phyloP scores from a whole-genome alignment of 2,797 vertebrate genomes.

The Notolepis coatsorum region DNA sequence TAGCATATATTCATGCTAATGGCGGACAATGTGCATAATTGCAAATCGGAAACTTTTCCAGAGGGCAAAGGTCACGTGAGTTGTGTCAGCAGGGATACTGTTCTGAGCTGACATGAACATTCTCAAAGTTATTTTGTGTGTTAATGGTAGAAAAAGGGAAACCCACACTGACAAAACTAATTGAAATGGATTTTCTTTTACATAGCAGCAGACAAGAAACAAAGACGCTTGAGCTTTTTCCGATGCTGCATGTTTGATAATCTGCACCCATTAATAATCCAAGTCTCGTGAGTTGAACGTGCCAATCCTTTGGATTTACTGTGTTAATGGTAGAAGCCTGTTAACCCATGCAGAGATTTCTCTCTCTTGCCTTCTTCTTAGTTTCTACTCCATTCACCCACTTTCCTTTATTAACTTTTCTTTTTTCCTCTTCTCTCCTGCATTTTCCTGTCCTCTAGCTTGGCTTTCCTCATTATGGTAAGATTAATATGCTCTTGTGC shows the following conservation, averaged over 20 bases:
- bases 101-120: slow-evolving; percentile 7
- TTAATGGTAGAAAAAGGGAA: background rate
- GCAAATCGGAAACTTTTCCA: too few relatives aligned
- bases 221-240: too few relatives aligned
- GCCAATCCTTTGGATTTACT: too few relatives aligned
- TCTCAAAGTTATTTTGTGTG: background rate
- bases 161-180: background rate
- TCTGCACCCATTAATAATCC: too few relatives aligned
- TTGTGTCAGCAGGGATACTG: slow-evolving; percentile 16
- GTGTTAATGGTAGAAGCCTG: too few relatives aligned
- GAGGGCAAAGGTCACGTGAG: slow-evolving; percentile 11
- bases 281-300: too few relatives aligned
- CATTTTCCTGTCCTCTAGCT: background rate
- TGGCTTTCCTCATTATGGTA: background rate
- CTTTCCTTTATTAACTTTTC: background rate
- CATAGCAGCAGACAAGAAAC: too few relatives aligned
- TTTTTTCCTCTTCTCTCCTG: background rate
- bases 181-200: too few relatives aligned
- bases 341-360: too few relatives aligned
- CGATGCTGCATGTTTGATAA: too few relatives aligned
- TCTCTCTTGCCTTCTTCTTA: too few relatives aligned
- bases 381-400: too few relatives aligned
- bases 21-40: slow-evolving; percentile 20
- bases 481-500: background rate
- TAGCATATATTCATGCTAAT: slow-evolving; percentile 47